Conservation (phyloP, 1,140 invertebrate species). For the Heterodera schachtii region DNA sequence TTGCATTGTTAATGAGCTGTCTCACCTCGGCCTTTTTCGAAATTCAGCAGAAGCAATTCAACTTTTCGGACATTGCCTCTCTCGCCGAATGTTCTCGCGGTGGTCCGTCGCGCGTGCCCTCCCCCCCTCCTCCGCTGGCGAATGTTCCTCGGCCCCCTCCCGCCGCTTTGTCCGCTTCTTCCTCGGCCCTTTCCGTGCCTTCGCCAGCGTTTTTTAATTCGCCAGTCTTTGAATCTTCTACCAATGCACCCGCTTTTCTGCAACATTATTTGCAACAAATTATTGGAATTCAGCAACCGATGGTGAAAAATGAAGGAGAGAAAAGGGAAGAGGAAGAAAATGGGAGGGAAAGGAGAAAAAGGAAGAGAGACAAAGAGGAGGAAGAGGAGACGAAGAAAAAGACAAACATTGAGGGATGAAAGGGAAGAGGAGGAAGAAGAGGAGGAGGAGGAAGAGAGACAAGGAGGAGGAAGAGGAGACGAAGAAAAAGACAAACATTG, state of each 20-base stretch:
- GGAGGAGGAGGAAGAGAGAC: not conserved
- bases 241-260: not conserved
- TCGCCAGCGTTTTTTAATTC: not conserved
- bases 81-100: conserved; percentile 5
- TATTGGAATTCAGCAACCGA: not conserved
- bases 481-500: not conserved
- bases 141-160: not conserved
- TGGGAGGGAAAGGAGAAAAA: not conserved
- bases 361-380: not conserved
- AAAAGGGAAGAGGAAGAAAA: not conserved
- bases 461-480: not conserved
- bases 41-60: conserved; percentile 12
- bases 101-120: not conserved
- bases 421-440: not conserved
- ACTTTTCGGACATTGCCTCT: conserved; percentile 30
- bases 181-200: not conserved
- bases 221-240: not conserved
- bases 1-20: no score
- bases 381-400: not conserved
- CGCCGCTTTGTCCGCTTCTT: not conserved
- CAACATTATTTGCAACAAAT: not conserved
- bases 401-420: not conserved
- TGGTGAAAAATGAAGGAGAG: not conserved
- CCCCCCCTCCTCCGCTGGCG: not conserved
- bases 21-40: no score